Percentiles rank a stretch among this genome's conserved stretches.
phyloP scores from a whole-genome alignment of 2,113 vertebrate species.

The Epinephelus lanceolatus region DNA sequence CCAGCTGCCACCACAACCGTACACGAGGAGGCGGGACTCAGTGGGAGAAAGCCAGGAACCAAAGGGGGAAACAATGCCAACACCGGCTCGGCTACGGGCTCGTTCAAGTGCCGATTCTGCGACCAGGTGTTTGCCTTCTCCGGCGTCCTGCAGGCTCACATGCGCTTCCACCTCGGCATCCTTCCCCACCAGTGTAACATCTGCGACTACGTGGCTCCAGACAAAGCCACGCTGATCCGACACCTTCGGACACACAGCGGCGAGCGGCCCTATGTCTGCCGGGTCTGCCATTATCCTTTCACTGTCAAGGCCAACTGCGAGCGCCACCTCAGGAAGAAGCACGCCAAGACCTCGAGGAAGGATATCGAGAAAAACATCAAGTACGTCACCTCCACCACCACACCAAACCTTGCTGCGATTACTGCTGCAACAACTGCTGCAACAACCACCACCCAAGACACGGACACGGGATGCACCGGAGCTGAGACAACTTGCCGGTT shows the following conservation, averaged over 20 bases:
- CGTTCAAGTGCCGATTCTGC: conserved; percentile 95
- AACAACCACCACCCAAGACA: conserved; percentile 64
- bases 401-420: background rate
- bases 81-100: conserved; percentile 87
- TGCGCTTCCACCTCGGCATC: conserved; percentile 94
- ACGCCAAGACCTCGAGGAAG: conserved; percentile 94
- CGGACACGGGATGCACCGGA: conserved; percentile 79
- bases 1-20: conserved; percentile 63
- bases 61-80: conserved; percentile 78
- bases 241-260: conserved; percentile 97
- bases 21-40: conserved; percentile 87
- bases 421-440: background rate
- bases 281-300: conserved; percentile 98
- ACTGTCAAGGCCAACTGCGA: conserved; percentile 99
- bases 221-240: conserved; percentile 96
- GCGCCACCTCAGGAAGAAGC: conserved; percentile 97
- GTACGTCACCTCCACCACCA: conserved; percentile 89
- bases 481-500: conserved; percentile 90
- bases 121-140: conserved; percentile 94
- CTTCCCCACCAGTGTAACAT: conserved; percentile 97
- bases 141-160: conserved; percentile 93
- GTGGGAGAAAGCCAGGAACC: conserved; percentile 83
- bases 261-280: conserved; percentile 96
- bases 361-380: conserved; percentile 99
- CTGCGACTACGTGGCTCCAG: conserved; percentile 95